Evolutionary conservation across 1,140 invertebrate species (phyloP).

Genomic region (Zaprionus inermis): DNA sequence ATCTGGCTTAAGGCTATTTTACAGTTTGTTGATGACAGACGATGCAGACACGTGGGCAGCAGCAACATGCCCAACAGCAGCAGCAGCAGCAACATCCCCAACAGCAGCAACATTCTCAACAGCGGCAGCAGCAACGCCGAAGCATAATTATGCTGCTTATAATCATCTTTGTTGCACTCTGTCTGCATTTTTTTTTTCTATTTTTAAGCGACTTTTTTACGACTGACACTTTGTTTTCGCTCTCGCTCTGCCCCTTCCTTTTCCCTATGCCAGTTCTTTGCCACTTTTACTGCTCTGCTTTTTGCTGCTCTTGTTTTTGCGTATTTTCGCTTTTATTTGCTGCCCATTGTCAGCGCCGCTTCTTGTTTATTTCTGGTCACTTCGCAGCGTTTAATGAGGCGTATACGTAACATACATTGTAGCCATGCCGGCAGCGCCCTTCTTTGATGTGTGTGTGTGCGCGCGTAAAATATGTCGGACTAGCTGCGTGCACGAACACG

Average conservation of each 20-base stretch:
- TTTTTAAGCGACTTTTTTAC: conserved; percentile 72
- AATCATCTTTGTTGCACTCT: conserved; percentile 17
- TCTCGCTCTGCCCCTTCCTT: not conserved
- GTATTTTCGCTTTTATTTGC: conserved; percentile 17
- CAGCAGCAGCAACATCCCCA: conserved; percentile 1
- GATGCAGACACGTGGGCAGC: conserved; percentile 63
- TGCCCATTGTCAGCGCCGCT: conserved; percentile 34
- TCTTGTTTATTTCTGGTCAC: conserved; percentile 47
- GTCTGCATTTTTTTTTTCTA: conserved; percentile 58
- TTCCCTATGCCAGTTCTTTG: conserved; percentile 6
- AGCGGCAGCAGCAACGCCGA: not conserved
- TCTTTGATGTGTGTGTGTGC: not conserved
- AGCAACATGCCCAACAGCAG: not conserved
- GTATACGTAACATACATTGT: conserved; percentile 54
- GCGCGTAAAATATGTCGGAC: not conserved
- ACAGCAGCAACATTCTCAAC: not conserved
- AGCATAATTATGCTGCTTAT: conserved; percentile 10
- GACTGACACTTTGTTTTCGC: conserved; percentile 47
- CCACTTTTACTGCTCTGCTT: conserved; percentile 12
- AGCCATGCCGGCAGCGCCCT: conserved; percentile 3
- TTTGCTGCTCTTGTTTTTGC: conserved; percentile 1
- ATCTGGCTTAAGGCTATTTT: conserved; percentile 83
- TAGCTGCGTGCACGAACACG: not conserved
- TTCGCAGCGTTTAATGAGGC: conserved; percentile 49
- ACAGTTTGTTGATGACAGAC: conserved; percentile 83